Conservation (phyloP, 2,797 vertebrate genomes). For the Falco columbarius region DNA sequence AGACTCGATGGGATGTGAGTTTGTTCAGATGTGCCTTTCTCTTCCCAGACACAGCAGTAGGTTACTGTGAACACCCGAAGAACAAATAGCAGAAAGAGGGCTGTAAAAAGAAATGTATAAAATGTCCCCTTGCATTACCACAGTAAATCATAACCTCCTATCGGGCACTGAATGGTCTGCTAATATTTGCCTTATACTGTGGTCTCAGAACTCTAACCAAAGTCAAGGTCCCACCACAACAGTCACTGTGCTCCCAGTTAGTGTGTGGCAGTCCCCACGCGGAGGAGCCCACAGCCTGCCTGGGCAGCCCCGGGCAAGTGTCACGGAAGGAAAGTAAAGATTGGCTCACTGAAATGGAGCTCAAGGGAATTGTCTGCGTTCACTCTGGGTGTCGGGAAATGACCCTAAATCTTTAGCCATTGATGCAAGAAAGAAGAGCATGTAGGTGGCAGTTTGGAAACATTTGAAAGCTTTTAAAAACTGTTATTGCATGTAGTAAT, state of each 20-base stretch:
- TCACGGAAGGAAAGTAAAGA: not conserved
- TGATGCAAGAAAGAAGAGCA: not conserved
- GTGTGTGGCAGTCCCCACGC: rapidly evolving
- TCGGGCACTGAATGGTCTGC: not conserved
- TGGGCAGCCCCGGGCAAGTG: not conserved
- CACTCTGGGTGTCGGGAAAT: not conserved
- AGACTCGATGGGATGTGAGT: not conserved
- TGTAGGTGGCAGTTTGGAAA: not conserved
- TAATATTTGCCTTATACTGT: not conserved
- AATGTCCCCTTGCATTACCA: not conserved
- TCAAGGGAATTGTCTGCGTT: not conserved
- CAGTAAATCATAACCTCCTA: not conserved
- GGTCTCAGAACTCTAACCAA: not conserved
- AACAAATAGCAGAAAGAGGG: not conserved
- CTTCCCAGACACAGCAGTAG: not conserved
- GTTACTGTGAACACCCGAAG: not conserved
- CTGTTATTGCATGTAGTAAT: slow-evolving; percentile 49
- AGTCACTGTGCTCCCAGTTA: not conserved
- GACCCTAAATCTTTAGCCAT: not conserved
- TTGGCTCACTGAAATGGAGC: not conserved
- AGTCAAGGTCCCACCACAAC: not conserved
- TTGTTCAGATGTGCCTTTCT: not conserved
- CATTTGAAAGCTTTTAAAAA: slow-evolving; percentile 1
- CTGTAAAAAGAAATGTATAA: not conserved
- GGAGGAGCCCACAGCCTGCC: not conserved